Percentiles rank a stretch among this genome's conserved stretches.
Evolutionary conservation across 1,140 invertebrate species (phyloP).

Genomic region (Frieseomelitta varia): DNA sequence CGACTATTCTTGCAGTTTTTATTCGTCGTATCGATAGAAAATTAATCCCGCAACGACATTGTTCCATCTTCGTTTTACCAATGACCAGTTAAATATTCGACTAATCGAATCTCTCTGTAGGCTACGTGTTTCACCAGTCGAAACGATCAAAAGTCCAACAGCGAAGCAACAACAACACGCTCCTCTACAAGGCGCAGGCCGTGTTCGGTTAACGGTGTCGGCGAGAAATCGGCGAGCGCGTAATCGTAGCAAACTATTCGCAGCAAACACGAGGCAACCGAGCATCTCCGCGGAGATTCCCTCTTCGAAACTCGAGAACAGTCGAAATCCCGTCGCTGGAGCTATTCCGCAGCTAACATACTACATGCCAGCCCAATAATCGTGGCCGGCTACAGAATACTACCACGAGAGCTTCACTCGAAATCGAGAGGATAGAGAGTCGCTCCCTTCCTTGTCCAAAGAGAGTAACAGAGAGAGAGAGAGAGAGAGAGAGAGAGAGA

Average conservation of each 20-base stretch:
- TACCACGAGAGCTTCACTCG: conserved; percentile 33
- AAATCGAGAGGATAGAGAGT: conserved; percentile 52
- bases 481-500: conserved; percentile 14
- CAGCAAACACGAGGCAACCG: not conserved
- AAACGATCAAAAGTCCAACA: not conserved
- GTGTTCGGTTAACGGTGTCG: not conserved
- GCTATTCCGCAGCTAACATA: conserved; percentile 42
- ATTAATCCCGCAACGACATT: too few species aligned
- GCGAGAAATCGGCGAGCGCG: not conserved
- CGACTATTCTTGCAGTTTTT: too few species aligned
- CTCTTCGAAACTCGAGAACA: conserved; percentile 21
- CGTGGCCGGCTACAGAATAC: conserved; percentile 61
- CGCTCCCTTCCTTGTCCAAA: too few species aligned
- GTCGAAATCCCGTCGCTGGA: conserved; percentile 42
- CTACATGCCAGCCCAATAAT: conserved; percentile 66
- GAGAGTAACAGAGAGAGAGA: conserved; percentile 27
- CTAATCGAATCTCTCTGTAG: not conserved
- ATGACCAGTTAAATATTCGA: too few species aligned
- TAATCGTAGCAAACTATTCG: not conserved
- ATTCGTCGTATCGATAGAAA: too few species aligned
- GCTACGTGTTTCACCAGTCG: not conserved
- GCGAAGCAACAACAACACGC: not conserved
- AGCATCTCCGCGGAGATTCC: not conserved
- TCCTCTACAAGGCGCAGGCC: not conserved
- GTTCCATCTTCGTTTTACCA: too few species aligned